phyloP scores from a whole-genome alignment of 64 coral and sea anemone species.

The Pocillopora damicornis region DNA sequence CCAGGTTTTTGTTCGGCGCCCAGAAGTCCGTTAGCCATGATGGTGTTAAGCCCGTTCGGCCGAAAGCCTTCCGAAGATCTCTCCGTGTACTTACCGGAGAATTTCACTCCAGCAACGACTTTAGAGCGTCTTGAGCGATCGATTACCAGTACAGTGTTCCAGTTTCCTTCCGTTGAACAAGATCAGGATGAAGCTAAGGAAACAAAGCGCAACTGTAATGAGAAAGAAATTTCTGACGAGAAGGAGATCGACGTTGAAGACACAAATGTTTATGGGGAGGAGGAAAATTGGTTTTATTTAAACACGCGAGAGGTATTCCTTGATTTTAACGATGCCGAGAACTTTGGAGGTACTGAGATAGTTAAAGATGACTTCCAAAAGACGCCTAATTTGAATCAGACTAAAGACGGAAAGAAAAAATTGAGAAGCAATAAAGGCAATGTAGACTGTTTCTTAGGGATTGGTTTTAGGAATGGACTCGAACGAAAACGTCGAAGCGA shows the following conservation, averaged over 20 bases:
- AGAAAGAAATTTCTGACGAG: background rate
- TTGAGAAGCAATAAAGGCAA: background rate
- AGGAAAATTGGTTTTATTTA: background rate
- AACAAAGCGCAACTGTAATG: background rate
- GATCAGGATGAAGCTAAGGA: background rate
- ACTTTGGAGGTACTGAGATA: background rate
- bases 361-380: too few species aligned
- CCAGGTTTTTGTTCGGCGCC: background rate
- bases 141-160: slow-evolving; percentile 1
- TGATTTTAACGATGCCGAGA: background rate
- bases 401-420: background rate
- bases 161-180: background rate
- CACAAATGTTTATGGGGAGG: background rate
- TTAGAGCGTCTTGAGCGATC: slow-evolving; percentile 18
- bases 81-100: slow-evolving; percentile 24
- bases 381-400: background rate
- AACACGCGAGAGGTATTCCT: background rate
- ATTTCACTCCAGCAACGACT: slow-evolving; percentile 31
- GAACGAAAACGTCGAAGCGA: slow-evolving; percentile 49
- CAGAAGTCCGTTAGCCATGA: slow-evolving; percentile 4
- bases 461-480: slow-evolving; percentile 28
- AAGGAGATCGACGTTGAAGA: background rate
- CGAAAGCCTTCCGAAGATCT: slow-evolving; percentile 21
- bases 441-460: background rate
- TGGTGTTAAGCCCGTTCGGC: slow-evolving; percentile 25